Evolutionary conservation across 2,888 invertebrate species (phyloP), one percentile per base, ranked within the genome.

Genomic region (Stenurella melanura): DNA sequence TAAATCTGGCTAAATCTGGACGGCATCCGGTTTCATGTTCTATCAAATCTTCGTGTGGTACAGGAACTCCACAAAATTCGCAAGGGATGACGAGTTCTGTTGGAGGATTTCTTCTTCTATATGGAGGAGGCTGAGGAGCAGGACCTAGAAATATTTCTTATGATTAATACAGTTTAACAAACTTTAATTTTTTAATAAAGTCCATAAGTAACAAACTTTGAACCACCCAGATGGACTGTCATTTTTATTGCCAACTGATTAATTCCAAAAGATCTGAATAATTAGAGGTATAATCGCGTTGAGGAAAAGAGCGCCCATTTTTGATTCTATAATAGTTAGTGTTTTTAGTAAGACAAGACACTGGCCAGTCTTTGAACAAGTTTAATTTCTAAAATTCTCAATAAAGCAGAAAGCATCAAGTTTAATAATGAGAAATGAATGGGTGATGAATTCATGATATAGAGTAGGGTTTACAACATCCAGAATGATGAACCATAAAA

Each of bases 1-100:
- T 87, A 70, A 82, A 87, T 54, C 85, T 83, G 0, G 90, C 89
- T 76, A 90, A 82, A 80, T 90, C 89, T 0, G 90, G 90, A 42
- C 90, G 85, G 78, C 90, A 91, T 2, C 90, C 90, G 1, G 88
- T 89, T 78, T 92, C 91, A 83, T 92, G 92, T 66, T 90, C 87
- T 69, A 92, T 89, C 18, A 92, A 85, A 57, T 90, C 89, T 74
- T 91, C 90, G 77, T 91, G 90, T 1, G 91, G 91, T 54, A 92
- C 89, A 26, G 91, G 90, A 42, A 90, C 89, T 66, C 89, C 86
- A 85, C 92, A 92, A 84, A 92, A 92, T 86, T 92, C 92, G 85
- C 92, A 92, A 0, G 92, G 92, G 50, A 91, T 90, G 38, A 86
- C 83, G 56, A 89, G 79, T 79, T 89, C 89, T 9, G 92, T 91